Evolutionary conservation across 2,113 vertebrate genomes (phyloP), one percentile per base, ranked within the genome.

Genomic region (Burhinus bistriatus): DNA sequence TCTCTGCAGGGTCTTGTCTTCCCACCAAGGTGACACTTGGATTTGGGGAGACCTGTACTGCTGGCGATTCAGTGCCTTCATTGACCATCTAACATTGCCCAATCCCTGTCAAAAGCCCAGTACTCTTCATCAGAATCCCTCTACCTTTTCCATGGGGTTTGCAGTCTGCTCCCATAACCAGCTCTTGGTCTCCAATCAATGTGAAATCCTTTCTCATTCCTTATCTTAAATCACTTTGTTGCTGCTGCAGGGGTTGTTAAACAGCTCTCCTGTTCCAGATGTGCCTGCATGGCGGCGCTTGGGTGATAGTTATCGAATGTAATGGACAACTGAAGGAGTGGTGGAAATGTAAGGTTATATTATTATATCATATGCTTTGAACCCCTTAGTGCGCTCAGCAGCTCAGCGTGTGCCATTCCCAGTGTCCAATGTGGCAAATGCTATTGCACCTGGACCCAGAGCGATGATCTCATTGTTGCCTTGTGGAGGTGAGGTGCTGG

Each of bases 11-110:
- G 29, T 22, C 58, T 71, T 27, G 20, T 42, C 25, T 72, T 27
- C 27, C 15, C 3, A 0, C 3, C 18, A 22, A 23, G 15, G 9
- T 40, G 25, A 32, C 9, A 61, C 16, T 58, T 9, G 1, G 1
- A 3, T 91, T 79, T 83, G 20, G 54, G 61, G 79, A 4, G 20
- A 11, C 22, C 36, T 61, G 10, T 54, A 22, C 45, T 38, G 54
- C 26, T 5, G 12, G 19, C 0, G 2, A 38, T 55, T 27, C 4
- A 4, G 14, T 38, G 64, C 23, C 64, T 47, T 15, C 18, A 23
- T 19, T 20, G 13, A 54, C 26, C 25, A 19, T 21, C 65, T 59
- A 32, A 77, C 1, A 0, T 14, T 65, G 36, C 15, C 64, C 52
- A 59, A 13, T 36, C 32, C 11, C 32, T 51, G 26, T 5, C 2